Evolutionary conservation across 2,113 vertebrate genomes (phyloP).

Genomic region (Lontra canadensis): DNA sequence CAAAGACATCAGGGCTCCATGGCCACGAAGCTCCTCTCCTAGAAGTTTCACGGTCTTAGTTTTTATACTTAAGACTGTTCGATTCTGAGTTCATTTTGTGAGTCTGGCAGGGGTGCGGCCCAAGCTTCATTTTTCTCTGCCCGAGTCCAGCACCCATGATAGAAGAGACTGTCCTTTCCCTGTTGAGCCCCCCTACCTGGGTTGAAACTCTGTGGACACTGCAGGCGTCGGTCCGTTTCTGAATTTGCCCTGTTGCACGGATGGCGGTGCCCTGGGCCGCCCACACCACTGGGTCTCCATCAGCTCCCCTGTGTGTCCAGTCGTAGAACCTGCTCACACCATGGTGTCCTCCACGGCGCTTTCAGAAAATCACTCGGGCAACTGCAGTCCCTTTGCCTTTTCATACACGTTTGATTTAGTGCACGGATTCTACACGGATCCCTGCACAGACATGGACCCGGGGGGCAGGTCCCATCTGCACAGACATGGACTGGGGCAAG

Average conservation of each 20-base stretch:
- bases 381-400: not conserved
- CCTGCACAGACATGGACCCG: not conserved
- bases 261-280: not conserved
- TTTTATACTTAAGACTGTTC: not conserved
- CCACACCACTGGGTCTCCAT: no score
- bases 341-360: not conserved
- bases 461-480: no score
- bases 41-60: not conserved
- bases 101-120: not conserved
- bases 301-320: no score
- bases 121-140: not conserved
- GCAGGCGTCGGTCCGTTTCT: not conserved
- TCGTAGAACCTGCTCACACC: no score
- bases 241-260: not conserved
- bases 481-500: rapidly evolving
- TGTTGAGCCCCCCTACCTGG: not conserved
- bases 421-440: no score
- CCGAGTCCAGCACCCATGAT: rapidly evolving
- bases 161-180: not conserved
- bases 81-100: not conserved
- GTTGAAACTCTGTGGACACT: not conserved
- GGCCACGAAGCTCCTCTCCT: not conserved
- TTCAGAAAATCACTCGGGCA: not conserved
- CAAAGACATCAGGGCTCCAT: not conserved
- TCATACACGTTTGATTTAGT: not conserved